Base-by-base conservation (phyloP, 2,888 invertebrate species). In the Eulithis prunata region DNA sequence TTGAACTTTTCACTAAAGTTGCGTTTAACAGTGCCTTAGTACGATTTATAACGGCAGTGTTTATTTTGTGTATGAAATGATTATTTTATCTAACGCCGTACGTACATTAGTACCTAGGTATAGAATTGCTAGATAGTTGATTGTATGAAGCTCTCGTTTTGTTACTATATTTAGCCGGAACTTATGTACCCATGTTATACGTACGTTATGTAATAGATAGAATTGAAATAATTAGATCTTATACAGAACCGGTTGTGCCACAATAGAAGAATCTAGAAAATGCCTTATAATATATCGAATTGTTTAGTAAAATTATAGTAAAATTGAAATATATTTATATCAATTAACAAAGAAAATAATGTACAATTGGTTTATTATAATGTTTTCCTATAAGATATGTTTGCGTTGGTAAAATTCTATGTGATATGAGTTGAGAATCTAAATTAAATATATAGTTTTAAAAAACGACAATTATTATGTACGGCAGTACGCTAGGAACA, bases 101-200 rank as follows among this genome's bases (percentile, higher is more conserved):
- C 6, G 2, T 10, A 38, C n/a, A n/a, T n/a, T 21, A 21, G 21
- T 21, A 21, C 21, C 21, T 21, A 21, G 21, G 8, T 49, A 49
- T 49, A 49, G 49, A 49, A 49, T 13, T 49, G 49, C 49, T 49
- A 49, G 49, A 49, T 49, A 49, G 21, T 21, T 21, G 21, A 3
- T 45, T 49, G 21, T 21, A 21, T 49, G 11, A 49, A 49, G 49
- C 21, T 49, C 11, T 49, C 14, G 10, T 47, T 47, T 8, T 47
- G 8, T 47, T n/a, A 47, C 47, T 11, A 21, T 49, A 49, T 49
- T 14, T 49, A 49, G 49, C 49, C 11, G 21, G 47, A 47, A 49
- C n/a, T n/a, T 49, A 21, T 49, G 21, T n/a, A n/a, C n/a, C n/a
- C n/a, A n/a, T n/a, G n/a, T n/a, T n/a, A n/a, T n/a, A 49, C 21